Base-by-base conservation (phyloP, 2,797 vertebrate species). In the Linurgus olivaceus region DNA sequence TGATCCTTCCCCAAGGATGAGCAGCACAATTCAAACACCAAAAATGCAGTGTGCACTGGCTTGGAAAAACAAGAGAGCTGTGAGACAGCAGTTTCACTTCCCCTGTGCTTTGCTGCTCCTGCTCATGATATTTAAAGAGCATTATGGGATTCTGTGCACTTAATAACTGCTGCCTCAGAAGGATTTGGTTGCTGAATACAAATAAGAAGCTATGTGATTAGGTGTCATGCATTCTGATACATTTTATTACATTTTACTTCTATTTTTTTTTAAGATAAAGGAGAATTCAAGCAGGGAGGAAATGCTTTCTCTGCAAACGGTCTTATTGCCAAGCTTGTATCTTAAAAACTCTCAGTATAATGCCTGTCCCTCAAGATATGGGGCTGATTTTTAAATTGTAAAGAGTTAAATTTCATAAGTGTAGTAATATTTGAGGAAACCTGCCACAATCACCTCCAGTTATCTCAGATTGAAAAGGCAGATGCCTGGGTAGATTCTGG, bases 121-220 rank as follows among this genome's bases (percentile, higher is more conserved):
- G 74, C 61, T 85, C 47, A 24, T 91, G 92, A 88, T 96, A 97
- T 96, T 96, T 97, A 94, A 92, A 96, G 82, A 97, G 87, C 44
- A 83, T 97, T 96, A 95, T 78, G 89, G 89, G 94, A 93, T 93
- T 89, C 72, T 77, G 62, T 90, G 61, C 68, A 78, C 75, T 95
- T 95, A 93, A 91, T 96, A 96, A 94, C 76, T 0, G 25, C 58
- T 83, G 54, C 58, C 72, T 92, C 89, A 59, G 65, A 96, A 90
- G 84, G 89, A 86, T 91, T 94, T 90, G 17, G 61, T 55, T 93
- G 68, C 65, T 90, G 94, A 95, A 90, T 91, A 83, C 84, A 95
- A 95, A 93, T 87, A 92, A 91, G 92, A 65, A 87, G 65, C 33
- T 72, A 23, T 68, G 66, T 72, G 92, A 91, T 93, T 88, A 80